Base-by-base conservation (phyloP, 30 jellyfish, hydroid and myxozoan genomes). In the Turritopsis dohrnii region DNA sequence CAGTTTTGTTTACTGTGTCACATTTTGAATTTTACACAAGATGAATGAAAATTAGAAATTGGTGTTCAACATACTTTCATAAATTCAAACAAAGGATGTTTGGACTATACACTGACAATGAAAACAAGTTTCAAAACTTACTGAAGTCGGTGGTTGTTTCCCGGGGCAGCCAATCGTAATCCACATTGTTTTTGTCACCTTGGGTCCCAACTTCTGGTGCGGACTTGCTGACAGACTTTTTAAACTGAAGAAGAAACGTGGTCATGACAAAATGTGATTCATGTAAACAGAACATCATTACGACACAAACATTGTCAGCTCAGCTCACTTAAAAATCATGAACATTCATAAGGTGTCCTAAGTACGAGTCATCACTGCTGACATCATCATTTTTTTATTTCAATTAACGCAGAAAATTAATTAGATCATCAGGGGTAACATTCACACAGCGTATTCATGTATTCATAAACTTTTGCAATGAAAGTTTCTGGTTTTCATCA, bases 111-210 rank as follows among this genome's bases (percentile, higher is more conserved):
- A 54, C 18, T 16, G 72, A 54, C n/a, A 24, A 16, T 9, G 79
- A 28, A 26, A n/a, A 13, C 22, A 52, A 28, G 9, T n/a, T 29
- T 28, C 18, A 0, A 28, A 1, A 82, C 97, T 81, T 73, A 90
- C 97, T 90, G 76, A 90, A 90, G 23, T 85, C 97, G 24, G 93
- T 82, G 24, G 93, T 82, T 5, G 97, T 86, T 82, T 86, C 96
- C 54, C 87, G 86, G 54, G 97, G 97, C 85, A 90, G 65, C 97
- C 97, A 90, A 8, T 76, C 97, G 74, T 90, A 90, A 75, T 90
- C 97, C 20, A 90, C 88, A 72, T 83, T 89, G 80, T 79, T 85
- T 79, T 76, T 76, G 66, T 73, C 85, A 29, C 87, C 87, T 71
- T 86, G 95, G 25, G 97, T 90, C 52, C 97, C 97, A 87, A 76